These are phyloP conservation scores for Notarius lentiginosus DNA, from an alignment of 2,113 vertebrate species.

Conservation along the genomic window DNA sequence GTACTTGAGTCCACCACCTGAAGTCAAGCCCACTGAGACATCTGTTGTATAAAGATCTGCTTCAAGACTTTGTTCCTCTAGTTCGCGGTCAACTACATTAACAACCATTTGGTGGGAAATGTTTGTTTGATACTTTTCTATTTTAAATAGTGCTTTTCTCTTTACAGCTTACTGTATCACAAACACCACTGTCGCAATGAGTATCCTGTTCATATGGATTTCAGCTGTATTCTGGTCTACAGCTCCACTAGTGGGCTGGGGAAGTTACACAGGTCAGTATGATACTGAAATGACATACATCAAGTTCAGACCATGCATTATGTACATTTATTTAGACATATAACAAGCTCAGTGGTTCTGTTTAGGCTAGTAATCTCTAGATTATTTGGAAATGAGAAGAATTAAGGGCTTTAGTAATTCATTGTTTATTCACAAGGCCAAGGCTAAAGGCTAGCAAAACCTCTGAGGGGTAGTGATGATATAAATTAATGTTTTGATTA, in stretches of 20 bases:
- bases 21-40: background rate
- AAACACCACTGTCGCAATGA: conserved; percentile 72
- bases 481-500: background rate
- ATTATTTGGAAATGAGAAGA: background rate
- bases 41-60: background rate
- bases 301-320: background rate
- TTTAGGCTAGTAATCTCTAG: background rate
- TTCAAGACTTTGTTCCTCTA: background rate
- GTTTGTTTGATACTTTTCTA: background rate
- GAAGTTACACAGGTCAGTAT: conserved; percentile 83
- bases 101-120: background rate
- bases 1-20: background rate
- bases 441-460: background rate
- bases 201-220: conserved; percentile 80
- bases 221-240: conserved; percentile 83
- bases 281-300: background rate
- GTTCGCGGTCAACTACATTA: background rate
- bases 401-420: background rate
- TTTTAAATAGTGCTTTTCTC: background rate
- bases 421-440: background rate
- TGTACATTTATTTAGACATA: background rate
- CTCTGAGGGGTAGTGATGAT: background rate
- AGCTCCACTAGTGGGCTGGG: conserved; percentile 85
- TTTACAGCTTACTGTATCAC: conserved; percentile 78
- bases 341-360: background rate